Percentiles rank a stretch among this genome's conserved stretches.
Conservation (phyloP, 2,888 invertebrate genomes). For the Blera fallax region DNA sequence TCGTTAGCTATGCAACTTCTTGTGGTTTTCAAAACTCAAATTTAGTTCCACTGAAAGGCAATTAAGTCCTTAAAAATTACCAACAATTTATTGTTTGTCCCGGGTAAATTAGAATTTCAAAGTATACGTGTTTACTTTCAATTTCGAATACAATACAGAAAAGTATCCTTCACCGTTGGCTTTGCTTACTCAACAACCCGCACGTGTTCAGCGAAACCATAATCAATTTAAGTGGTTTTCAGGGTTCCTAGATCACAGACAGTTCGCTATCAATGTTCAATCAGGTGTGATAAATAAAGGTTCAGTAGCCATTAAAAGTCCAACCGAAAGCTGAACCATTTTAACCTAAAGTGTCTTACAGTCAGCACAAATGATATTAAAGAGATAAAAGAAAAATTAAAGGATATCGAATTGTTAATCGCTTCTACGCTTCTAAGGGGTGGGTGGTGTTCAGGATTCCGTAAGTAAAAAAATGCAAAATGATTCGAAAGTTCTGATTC, state of each 20-base stretch:
- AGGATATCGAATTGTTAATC: not conserved
- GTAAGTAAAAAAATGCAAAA: not conserved
- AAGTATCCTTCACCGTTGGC: not conserved
- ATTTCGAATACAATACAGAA: not conserved
- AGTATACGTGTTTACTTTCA: not conserved
- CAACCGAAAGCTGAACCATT: not conserved
- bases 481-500: not conserved
- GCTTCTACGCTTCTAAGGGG: not conserved
- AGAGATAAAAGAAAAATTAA: not conserved
- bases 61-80: not conserved
- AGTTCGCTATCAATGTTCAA: not conserved
- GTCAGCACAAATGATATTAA: not conserved
- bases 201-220: not conserved
- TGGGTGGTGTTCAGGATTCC: not conserved
- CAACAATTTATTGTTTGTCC: not conserved
- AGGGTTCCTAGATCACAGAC: not conserved
- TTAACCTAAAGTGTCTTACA: not conserved
- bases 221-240: conserved; percentile 2
- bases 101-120: not conserved
- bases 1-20: not conserved
- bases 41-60: not conserved
- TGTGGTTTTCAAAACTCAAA: not conserved
- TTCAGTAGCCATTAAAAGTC: conserved; percentile 12
- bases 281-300: conserved; percentile 4
- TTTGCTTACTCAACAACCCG: not conserved